Evolutionary conservation across 2,797 vertebrate genomes (phyloP).

Genomic region (Rhinella marina): DNA sequence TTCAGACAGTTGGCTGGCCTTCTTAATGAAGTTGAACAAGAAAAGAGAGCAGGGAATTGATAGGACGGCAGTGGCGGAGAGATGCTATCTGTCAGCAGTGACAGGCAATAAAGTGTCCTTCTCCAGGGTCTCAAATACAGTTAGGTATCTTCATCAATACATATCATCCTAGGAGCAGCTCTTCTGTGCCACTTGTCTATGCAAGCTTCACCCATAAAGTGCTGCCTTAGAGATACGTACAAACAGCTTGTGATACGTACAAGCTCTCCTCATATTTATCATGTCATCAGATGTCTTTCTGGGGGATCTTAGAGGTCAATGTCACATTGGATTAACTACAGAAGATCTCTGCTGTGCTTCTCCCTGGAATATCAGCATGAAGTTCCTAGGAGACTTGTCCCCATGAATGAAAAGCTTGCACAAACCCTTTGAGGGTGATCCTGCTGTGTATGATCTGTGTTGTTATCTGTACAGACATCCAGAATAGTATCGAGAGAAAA

Average conservation of each 20-base stretch:
- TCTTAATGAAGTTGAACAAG: constrained; percentile 61
- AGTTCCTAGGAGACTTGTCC: not conserved
- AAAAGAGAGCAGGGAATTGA: constrained; percentile 58
- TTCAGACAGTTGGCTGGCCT: constrained; percentile 54
- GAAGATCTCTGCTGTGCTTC: not conserved
- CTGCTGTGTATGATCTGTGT: too few species aligned
- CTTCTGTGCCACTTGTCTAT: constrained; percentile 8
- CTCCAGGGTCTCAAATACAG: constrained; percentile 60
- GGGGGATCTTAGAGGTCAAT: not conserved
- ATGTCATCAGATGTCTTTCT: not conserved
- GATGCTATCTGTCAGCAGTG: constrained; percentile 63
- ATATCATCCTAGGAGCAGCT: constrained; percentile 54
- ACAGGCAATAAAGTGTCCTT: constrained; percentile 63
- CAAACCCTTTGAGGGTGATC: too few species aligned
- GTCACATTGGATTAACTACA: not conserved
- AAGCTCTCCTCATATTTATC: not conserved
- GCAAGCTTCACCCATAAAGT: not conserved
- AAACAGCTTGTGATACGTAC: not conserved
- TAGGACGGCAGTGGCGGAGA: constrained; percentile 54
- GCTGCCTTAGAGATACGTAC: not conserved
- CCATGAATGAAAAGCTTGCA: too few species aligned
- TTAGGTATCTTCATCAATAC: constrained; percentile 62
- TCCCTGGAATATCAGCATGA: not conserved
- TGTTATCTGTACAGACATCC: too few species aligned
- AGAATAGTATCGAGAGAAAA: too few species aligned